Conservation (phyloP, 2,888 invertebrate genomes). For the Leucophenga montana region DNA sequence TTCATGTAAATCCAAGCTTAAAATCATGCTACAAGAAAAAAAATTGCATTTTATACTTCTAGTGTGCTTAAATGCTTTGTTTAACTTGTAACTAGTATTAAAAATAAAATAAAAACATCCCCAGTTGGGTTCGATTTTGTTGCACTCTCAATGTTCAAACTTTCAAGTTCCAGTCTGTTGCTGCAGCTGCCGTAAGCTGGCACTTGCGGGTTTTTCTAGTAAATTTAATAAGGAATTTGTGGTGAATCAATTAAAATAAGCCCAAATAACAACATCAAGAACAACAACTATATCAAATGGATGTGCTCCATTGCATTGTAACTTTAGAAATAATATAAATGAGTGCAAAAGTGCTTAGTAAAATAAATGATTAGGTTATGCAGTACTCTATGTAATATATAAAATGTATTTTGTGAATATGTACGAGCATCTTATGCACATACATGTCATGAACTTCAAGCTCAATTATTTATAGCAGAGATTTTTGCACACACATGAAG, state of each 20-base stretch:
- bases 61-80: too few relatives aligned
- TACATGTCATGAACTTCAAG: conserved; percentile 14
- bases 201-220: conserved; percentile 34
- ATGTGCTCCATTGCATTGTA: conserved; percentile 23
- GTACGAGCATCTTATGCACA: neutral
- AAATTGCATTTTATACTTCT: too few relatives aligned
- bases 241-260: conserved; percentile 24
- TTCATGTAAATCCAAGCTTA: too few relatives aligned
- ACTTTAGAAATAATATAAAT: conserved; percentile 21
- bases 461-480: neutral
- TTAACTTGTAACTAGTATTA: too few relatives aligned
- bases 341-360: neutral
- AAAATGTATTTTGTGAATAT: neutral
- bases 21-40: too few relatives aligned
- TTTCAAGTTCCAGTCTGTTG: conserved; percentile 32
- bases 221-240: conserved; percentile 40
- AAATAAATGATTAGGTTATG: too few relatives aligned
- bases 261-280: conserved; percentile 1
- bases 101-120: too few relatives aligned
- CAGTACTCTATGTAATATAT: neutral
- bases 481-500: neutral
- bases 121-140: too few relatives aligned
- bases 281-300: neutral
- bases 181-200: neutral
- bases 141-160: conserved; percentile 30